Evolutionary conservation across 2,797 vertebrate species (phyloP).

Genomic region (Psittacula echo): DNA sequence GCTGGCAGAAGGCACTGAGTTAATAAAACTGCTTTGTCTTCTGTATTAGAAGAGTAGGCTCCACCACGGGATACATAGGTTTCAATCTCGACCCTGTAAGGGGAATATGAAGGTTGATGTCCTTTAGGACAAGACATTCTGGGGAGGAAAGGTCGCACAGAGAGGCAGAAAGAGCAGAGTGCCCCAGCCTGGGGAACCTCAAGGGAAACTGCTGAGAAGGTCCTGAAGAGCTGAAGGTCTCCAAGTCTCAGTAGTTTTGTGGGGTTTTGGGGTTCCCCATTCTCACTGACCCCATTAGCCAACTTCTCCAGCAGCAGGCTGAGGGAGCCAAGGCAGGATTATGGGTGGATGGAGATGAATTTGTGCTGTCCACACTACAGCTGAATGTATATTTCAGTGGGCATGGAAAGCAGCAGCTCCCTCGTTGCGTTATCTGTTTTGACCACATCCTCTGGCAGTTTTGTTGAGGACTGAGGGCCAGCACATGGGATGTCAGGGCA

Average conservation of each 20-base stretch:
- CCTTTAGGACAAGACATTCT: neutral
- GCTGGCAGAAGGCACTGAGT: neutral
- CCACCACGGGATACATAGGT: neutral
- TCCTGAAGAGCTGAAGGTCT: neutral
- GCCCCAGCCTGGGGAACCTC: neutral
- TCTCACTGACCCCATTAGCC: neutral
- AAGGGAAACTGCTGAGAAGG: neutral
- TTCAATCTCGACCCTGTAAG: neutral
- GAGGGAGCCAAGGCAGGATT: neutral
- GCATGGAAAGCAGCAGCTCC: neutral
- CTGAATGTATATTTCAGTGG: neutral
- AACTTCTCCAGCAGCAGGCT: neutral
- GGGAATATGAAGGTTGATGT: neutral
- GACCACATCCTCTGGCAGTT: neutral
- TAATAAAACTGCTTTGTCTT: neutral
- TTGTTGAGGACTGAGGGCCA: neutral
- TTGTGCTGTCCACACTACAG: neutral
- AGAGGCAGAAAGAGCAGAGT: neutral
- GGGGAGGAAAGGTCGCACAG: neutral
- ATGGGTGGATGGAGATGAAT: fast-evolving
- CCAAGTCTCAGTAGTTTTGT: neutral
- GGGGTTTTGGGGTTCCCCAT: neutral
- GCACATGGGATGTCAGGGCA: neutral
- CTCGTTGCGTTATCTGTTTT: neutral
- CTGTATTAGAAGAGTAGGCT: neutral